These are phyloP conservation scores for Allacma fusca DNA, from an alignment of 2,888 invertebrate genomes.

Conservation along the genomic window DNA sequence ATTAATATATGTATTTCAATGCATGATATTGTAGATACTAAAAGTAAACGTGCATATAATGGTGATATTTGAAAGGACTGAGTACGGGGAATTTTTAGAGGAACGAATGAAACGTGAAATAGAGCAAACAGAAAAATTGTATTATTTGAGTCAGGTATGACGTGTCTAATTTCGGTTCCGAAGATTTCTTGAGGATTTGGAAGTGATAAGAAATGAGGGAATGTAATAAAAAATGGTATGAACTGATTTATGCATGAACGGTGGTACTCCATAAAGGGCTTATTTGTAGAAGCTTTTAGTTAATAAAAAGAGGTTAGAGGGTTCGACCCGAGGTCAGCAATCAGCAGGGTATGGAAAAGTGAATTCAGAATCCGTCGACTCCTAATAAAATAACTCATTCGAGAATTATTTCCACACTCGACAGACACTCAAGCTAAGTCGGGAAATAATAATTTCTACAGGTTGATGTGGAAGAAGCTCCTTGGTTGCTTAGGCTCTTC, in stretches of 20 bases:
- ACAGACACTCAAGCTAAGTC: conserved; percentile 23
- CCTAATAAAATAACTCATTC: conserved; percentile 49
- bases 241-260: conserved; percentile 26
- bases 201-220: not conserved
- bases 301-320: conserved; percentile 45
- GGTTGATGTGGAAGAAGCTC: conserved; percentile 4
- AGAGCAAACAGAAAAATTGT: too few relatives aligned
- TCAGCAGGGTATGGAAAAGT: conserved; percentile 39
- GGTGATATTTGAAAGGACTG: too few relatives aligned
- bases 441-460: conserved; percentile 20
- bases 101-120: too few relatives aligned
- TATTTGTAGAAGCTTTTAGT: conserved; percentile 43
- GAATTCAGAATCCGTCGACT: conserved; percentile 47
- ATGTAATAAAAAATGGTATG: not conserved
- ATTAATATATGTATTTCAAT: too few relatives aligned
- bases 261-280: conserved; percentile 29
- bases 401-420: conserved; percentile 34
- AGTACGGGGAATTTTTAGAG: too few relatives aligned
- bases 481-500: not conserved
- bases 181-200: too few relatives aligned
- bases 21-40: too few relatives aligned
- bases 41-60: too few relatives aligned
- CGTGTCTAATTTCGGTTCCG: too few relatives aligned
- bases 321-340: conserved; percentile 41
- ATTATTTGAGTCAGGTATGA: too few relatives aligned